These are phyloP conservation scores for Mamestra brassicae DNA, from an alignment of 2,888 invertebrate genomes.

Conservation along the genomic window DNA sequence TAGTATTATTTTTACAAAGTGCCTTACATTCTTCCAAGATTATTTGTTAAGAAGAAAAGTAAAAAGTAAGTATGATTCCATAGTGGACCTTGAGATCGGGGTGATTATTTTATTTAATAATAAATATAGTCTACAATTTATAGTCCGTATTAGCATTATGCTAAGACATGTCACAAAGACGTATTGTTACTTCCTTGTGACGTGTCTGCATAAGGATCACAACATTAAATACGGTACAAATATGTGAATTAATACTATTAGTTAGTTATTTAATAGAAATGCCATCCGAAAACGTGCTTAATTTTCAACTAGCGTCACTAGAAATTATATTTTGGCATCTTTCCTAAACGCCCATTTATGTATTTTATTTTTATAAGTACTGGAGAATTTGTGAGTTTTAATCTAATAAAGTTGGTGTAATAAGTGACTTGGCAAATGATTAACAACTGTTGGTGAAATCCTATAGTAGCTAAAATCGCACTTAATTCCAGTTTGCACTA, in stretches of 20 bases:
- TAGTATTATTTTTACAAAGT: conserved; percentile 55
- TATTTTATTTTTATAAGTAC: background rate
- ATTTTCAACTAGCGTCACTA: background rate
- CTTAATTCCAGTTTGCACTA: background rate
- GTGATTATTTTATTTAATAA: background rate
- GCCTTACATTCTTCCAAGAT: conserved; percentile 61
- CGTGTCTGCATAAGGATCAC: background rate
- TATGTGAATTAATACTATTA: background rate
- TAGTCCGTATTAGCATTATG: background rate
- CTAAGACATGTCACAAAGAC: background rate
- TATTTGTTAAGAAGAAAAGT: conserved; percentile 1
- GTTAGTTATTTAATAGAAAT: background rate
- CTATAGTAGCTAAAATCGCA: background rate
- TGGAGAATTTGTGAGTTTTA: background rate
- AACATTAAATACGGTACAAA: conserved; percentile 11
- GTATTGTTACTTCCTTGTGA: too few species aligned
- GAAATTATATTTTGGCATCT: background rate
- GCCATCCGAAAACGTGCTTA: background rate
- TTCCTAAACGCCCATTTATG: background rate
- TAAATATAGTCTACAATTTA: background rate
- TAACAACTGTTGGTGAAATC: background rate
- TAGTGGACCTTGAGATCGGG: conserved; percentile 16
- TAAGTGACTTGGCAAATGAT: background rate
- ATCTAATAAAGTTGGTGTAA: background rate
- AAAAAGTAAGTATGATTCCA: conserved; percentile 19